phyloP scores from a whole-genome alignment of 2,888 invertebrate species.

The Nematopogon swammerdamellus region DNA sequence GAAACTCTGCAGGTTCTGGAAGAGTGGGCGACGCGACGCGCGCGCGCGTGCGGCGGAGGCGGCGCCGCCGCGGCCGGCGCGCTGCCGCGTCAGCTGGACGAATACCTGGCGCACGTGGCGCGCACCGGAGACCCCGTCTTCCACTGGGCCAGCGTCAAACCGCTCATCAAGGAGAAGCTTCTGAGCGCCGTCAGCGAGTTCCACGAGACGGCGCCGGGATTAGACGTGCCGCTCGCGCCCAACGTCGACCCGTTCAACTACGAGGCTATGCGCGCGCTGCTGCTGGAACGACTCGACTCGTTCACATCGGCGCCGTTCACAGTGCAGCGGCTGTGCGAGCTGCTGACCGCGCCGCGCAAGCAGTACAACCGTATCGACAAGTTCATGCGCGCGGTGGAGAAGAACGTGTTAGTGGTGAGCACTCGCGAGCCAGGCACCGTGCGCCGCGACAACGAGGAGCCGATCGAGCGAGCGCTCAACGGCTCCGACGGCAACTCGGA shows the following conservation, averaged over 20 bases:
- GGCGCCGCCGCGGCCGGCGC: conserved; percentile 55
- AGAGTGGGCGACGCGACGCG: conserved; percentile 70
- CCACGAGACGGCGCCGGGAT: conserved; percentile 71
- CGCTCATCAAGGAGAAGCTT: conserved; percentile 84
- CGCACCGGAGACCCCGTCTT: conserved; percentile 93
- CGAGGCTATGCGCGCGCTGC: conserved; percentile 80
- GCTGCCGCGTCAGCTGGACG: conserved; percentile 85
- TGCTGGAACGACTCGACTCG: conserved; percentile 77
- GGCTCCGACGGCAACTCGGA: conserved; percentile 56
- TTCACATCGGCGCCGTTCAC: conserved; percentile 93
- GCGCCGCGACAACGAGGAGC: conserved; percentile 65
- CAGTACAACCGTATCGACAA: conserved; percentile 96
- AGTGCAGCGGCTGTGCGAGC: conserved; percentile 92
- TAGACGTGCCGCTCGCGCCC: conserved; percentile 82
- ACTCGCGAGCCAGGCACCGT: conserved; percentile 66
- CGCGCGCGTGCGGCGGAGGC: neutral
- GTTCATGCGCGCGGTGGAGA: conserved; percentile 95
- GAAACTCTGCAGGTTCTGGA: conserved; percentile 80
- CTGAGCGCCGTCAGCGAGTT: conserved; percentile 85
- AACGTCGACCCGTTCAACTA: conserved; percentile 91
- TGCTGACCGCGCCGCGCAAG: conserved; percentile 85
- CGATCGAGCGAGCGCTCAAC: conserved; percentile 56
- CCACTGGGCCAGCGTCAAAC: conserved; percentile 86
- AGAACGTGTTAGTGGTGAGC: conserved; percentile 86
- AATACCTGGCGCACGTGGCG: conserved; percentile 86